Conservation (phyloP, 1,140 invertebrate genomes). For the Melipona quadrifasciata region DNA sequence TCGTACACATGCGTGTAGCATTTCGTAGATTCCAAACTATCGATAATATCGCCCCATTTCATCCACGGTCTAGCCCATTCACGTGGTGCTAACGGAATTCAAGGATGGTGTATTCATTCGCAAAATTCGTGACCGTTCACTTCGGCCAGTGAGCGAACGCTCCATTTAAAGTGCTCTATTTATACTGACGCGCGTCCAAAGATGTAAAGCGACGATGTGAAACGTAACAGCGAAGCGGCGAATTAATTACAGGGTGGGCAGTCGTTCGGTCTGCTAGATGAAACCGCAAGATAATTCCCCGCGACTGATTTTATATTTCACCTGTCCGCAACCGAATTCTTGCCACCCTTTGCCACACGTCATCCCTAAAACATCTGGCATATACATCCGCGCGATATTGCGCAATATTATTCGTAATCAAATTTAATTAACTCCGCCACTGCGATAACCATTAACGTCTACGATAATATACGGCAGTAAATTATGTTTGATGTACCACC, state of each 20-base stretch:
- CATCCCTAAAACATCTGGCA: slow-evolving; percentile 8
- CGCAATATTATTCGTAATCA: slow-evolving; percentile 66
- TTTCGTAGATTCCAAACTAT: background rate
- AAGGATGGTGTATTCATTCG: background rate
- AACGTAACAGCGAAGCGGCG: slow-evolving; percentile 25
- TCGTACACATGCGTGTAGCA: background rate
- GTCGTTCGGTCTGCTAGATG: slow-evolving; percentile 26
- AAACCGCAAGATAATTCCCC: slow-evolving; percentile 33
- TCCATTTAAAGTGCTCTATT: slow-evolving; percentile 14
- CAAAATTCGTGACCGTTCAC: background rate
- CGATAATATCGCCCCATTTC: background rate
- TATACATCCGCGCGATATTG: slow-evolving; percentile 43
- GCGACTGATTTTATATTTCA: slow-evolving; percentile 58
- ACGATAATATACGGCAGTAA: slow-evolving; percentile 56
- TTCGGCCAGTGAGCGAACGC: background rate
- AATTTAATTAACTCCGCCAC: slow-evolving; percentile 66
- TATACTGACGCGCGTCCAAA: background rate
- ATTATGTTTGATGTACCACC: slow-evolving; percentile 53
- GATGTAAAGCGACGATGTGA: background rate
- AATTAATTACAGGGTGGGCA: slow-evolving; percentile 51
- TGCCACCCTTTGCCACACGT: background rate
- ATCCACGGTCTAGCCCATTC: no score
- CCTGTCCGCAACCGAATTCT: slow-evolving; percentile 20
- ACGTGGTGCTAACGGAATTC: background rate
- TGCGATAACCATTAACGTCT: slow-evolving; percentile 57